A percentile compares a stretch with the other conserved stretches of the same genome.
Evolutionary conservation across 2,797 vertebrate genomes (phyloP).

Genomic region (Pseudochirops cupreus): DNA sequence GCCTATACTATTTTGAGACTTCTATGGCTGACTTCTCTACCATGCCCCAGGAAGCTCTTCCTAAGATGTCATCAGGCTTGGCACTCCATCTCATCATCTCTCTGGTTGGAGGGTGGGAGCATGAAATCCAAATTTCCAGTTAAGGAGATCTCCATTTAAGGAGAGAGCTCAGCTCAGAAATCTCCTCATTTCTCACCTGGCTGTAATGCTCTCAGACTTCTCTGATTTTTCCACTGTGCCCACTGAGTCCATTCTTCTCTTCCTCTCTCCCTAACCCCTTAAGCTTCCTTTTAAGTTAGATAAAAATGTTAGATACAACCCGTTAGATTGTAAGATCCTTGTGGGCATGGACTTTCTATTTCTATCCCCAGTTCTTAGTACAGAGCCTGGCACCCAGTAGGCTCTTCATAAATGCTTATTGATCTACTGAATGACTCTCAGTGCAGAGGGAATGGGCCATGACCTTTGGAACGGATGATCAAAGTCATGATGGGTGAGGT

Average conservation of each 20-base stretch:
- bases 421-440: neutral
- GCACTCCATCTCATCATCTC: neutral
- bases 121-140: neutral
- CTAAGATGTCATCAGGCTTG: neutral
- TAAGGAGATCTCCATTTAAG: neutral
- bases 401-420: neutral
- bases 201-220: neutral
- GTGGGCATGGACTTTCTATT: neutral
- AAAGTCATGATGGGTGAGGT: neutral
- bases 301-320: too few species aligned
- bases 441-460: neutral
- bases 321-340: neutral
- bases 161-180: neutral
- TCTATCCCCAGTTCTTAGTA: neutral
- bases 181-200: neutral
- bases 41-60: neutral
- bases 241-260: neutral
- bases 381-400: neutral
- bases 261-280: neutral
- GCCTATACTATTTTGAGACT: neutral
- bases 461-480: neutral
- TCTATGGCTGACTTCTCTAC: neutral
- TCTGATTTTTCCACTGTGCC: neutral
- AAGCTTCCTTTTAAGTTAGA: neutral
- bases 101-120: neutral